phyloP scores from a whole-genome alignment of 2,888 invertebrate species.

The Cantharis rustica region DNA sequence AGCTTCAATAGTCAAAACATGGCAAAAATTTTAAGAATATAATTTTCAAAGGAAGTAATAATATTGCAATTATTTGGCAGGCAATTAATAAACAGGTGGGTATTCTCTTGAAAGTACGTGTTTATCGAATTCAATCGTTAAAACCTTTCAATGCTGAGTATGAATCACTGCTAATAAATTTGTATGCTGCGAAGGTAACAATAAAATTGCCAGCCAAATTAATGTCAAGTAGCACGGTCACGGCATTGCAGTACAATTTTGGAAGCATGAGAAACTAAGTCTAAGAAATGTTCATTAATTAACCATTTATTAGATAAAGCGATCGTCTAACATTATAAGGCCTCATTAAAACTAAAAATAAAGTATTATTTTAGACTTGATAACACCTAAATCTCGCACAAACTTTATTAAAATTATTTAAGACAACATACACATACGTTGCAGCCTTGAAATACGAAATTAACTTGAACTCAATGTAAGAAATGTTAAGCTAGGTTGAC shows the following conservation, averaged over 20 bases:
- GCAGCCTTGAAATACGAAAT: conserved; percentile 41
- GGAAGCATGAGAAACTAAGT: background rate
- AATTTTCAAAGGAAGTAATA: background rate
- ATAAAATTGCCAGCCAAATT: conserved; percentile 2
- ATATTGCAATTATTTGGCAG: background rate
- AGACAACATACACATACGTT: background rate
- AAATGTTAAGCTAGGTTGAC: conserved; percentile 53
- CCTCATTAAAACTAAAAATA: background rate
- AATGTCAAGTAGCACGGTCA: conserved; percentile 23
- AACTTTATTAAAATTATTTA: background rate
- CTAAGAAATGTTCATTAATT: background rate
- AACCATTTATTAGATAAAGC: background rate
- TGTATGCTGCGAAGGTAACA: conserved; percentile 3
- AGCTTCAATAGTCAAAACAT: background rate
- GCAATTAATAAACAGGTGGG: background rate
- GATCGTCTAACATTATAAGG: background rate
- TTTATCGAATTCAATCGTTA: background rate
- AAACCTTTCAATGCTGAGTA: background rate
- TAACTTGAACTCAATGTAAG: conserved; percentile 50
- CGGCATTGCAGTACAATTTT: conserved; percentile 13
- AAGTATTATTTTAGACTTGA: background rate
- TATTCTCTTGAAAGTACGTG: background rate
- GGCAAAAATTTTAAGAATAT: background rate
- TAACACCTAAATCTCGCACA: background rate
- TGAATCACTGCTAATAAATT: background rate